Conservation (phyloP, 2,888 invertebrate genomes). For the Stomorhina lunata region DNA sequence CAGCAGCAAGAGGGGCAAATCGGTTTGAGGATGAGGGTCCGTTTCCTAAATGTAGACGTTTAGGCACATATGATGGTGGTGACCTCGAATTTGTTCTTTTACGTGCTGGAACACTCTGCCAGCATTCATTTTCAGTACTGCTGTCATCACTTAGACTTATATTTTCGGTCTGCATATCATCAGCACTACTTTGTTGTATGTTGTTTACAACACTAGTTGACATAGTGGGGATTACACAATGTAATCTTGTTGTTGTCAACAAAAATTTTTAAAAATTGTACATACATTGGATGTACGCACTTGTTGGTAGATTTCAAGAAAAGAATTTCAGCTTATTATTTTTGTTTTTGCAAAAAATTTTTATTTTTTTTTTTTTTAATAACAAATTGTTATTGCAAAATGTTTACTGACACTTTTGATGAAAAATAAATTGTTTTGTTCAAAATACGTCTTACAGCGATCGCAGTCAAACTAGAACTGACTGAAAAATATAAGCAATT, state of each 20-base stretch:
- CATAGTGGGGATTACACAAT: neutral
- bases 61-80: neutral
- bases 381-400: too few species aligned
- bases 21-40: neutral
- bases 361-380: too few species aligned
- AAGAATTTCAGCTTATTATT: too few species aligned
- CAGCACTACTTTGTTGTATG: neutral
- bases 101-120: neutral
- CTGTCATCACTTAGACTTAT: neutral
- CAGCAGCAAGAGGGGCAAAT: neutral
- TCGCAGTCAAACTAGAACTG: too few species aligned
- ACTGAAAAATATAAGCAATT: too few species aligned
- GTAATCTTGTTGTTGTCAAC: slow-evolving; percentile 16
- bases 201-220: neutral
- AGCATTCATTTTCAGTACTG: neutral
- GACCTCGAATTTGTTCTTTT: neutral
- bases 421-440: too few species aligned
- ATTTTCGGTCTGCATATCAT: neutral
- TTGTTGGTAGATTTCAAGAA: too few species aligned
- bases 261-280: neutral
- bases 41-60: neutral
- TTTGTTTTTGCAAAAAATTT: too few species aligned
- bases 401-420: too few species aligned
- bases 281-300: slow-evolving; percentile 8
- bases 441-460: too few species aligned